A percentile compares a stretch with the other conserved stretches of the same genome.
Conservation (phyloP, 2,113 vertebrate genomes). For the Rousettus leschenaultii region DNA sequence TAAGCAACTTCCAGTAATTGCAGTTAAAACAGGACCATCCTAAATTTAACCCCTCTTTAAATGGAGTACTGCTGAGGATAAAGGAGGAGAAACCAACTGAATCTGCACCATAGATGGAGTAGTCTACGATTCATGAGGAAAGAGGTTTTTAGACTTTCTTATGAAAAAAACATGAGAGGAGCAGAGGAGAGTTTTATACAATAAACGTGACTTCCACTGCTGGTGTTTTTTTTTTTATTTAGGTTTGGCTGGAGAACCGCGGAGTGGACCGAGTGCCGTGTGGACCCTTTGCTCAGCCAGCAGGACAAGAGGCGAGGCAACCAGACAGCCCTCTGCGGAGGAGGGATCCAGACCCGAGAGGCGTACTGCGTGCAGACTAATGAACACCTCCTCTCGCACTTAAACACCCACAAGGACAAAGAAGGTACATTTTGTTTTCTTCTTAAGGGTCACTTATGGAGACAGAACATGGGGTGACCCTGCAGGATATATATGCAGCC, state of each 20-base stretch:
- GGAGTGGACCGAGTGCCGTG: constrained; percentile 95
- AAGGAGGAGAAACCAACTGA: not conserved
- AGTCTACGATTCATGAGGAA: not conserved
- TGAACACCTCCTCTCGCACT: constrained; percentile 87
- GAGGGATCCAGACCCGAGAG: constrained; percentile 93
- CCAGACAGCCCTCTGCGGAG: constrained; percentile 93
- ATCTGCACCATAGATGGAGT: not conserved
- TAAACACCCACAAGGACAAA: constrained; percentile 85
- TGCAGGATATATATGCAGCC: rapidly evolving
- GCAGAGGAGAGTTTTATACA: not conserved
- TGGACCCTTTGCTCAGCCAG: constrained; percentile 93
- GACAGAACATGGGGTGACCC: not conserved
- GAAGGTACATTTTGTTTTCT: constrained; percentile 85
- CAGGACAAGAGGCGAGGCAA: constrained; percentile 95
- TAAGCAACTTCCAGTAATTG: constrained; percentile 35
- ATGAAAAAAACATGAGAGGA: not conserved
- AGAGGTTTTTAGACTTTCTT: not conserved
- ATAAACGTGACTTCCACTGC: not conserved
- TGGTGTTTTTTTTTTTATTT: not conserved
- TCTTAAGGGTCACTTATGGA: not conserved
- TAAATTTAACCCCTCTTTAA: constrained; percentile 37
- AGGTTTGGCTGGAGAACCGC: constrained; percentile 94
- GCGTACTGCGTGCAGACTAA: constrained; percentile 92
- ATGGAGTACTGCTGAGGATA: not conserved
- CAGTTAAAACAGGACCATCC: constrained; percentile 37